Evolutionary conservation across 2,888 invertebrate genomes (phyloP).

Genomic region (Panorpa germanica): DNA sequence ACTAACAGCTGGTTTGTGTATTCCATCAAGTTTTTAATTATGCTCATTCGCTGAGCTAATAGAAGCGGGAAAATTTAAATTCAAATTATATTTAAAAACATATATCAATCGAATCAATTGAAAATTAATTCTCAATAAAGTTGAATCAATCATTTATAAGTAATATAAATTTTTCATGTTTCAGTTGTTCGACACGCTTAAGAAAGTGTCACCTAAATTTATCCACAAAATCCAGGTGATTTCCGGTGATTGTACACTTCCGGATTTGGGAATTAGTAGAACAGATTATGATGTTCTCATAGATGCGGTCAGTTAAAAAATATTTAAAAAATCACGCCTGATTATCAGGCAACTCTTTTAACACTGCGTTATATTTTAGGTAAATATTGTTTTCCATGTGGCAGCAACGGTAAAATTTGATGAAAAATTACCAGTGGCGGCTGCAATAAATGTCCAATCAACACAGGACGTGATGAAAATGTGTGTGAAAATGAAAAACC

Average conservation of each 20-base stretch:
- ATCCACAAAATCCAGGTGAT: conserved; percentile 31
- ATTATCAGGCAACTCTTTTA: background rate
- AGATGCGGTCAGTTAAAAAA: conserved; percentile 27
- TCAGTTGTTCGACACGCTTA: conserved; percentile 28
- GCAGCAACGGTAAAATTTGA: conserved; percentile 46
- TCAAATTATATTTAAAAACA: background rate
- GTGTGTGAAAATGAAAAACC: conserved; percentile 36
- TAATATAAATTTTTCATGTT: too few relatives aligned
- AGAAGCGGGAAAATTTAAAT: too few relatives aligned
- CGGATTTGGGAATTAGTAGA: conserved; percentile 28
- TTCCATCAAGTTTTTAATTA: too few relatives aligned
- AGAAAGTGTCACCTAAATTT: conserved; percentile 30
- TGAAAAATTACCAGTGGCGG: conserved; percentile 50
- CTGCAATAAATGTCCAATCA: conserved; percentile 54
- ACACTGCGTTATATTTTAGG: background rate
- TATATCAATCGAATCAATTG: conserved; percentile 1
- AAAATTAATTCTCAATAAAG: conserved; percentile 5
- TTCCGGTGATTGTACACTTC: conserved; percentile 31
- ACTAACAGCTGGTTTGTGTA: too few relatives aligned
- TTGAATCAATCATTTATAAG: too few relatives aligned
- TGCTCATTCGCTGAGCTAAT: too few relatives aligned
- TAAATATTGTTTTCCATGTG: conserved; percentile 30
- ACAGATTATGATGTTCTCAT: conserved; percentile 26
- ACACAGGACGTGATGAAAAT: conserved; percentile 43
- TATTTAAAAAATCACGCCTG: too few relatives aligned